These are phyloP conservation scores for Tupaia chinensis DNA, from an alignment of 2,113 vertebrate species.

Conservation along the genomic window DNA sequence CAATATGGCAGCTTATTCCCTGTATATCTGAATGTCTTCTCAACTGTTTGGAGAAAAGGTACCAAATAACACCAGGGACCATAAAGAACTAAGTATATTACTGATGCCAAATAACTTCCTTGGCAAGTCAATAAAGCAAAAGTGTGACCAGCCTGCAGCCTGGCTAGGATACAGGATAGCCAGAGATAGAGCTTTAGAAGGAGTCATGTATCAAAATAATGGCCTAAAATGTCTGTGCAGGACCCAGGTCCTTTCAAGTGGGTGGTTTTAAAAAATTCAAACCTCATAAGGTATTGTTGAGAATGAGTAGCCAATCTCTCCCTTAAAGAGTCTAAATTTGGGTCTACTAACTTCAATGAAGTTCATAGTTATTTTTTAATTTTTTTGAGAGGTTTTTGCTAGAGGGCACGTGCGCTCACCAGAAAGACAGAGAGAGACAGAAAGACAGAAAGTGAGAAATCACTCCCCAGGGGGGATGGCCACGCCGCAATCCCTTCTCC, in stretches of 20 bases:
- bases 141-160: constrained; percentile 57
- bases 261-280: constrained; percentile 64
- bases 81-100: neutral
- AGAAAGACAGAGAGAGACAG: too few relatives aligned
- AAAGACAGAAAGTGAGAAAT: too few relatives aligned
- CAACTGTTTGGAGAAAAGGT: neutral
- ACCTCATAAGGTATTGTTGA: constrained; percentile 18
- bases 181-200: constrained; percentile 64
- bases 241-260: constrained; percentile 58
- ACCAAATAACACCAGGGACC: constrained; percentile 3
- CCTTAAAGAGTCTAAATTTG: neutral
- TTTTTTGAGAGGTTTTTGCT: too few relatives aligned
- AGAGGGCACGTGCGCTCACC: too few relatives aligned
- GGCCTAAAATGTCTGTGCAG: constrained; percentile 51
- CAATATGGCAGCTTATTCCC: neutral
- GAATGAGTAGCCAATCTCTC: neutral
- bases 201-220: constrained; percentile 50
- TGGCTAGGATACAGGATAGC: constrained; percentile 65
- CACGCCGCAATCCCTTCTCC: too few relatives aligned
- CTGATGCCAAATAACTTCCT: constrained; percentile 61
- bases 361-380: neutral
- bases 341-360: neutral
- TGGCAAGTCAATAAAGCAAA: constrained; percentile 75
- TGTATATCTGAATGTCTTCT: neutral
- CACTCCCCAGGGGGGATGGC: too few relatives aligned